phyloP scores from a whole-genome alignment of 2,113 vertebrate species.

The Grantiella picta region DNA sequence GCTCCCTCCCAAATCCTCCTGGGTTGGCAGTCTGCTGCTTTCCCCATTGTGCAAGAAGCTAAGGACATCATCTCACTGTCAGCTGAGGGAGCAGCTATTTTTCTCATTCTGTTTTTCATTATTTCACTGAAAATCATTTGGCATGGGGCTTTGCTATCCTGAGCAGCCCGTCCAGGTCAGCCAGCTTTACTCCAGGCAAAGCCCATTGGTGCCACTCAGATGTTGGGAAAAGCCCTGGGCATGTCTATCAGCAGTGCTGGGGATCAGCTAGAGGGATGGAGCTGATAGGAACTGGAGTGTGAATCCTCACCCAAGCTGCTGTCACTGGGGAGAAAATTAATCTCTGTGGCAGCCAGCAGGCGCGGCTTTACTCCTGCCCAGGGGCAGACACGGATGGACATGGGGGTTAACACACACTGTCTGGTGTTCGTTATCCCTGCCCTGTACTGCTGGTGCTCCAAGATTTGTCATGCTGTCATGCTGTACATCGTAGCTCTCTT shows the following conservation, averaged over 20 bases:
- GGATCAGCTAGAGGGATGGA: background rate
- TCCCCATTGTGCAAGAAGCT: background rate
- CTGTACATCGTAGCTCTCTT: no score
- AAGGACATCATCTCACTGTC: background rate
- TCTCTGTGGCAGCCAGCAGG: background rate
- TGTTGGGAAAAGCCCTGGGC: background rate
- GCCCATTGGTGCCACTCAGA: background rate
- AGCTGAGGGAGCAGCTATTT: background rate
- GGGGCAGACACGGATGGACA: background rate
- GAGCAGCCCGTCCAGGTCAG: background rate
- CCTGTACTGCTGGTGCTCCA: background rate
- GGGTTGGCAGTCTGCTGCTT: background rate
- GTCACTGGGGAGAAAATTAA: background rate
- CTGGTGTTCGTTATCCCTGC: background rate
- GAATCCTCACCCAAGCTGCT: background rate
- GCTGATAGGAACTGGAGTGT: background rate
- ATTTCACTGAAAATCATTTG: background rate
- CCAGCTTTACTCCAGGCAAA: background rate
- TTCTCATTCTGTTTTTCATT: background rate
- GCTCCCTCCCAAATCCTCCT: background rate
- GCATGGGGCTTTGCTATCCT: background rate
- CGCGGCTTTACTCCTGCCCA: background rate
- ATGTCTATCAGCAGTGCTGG: accelerated
- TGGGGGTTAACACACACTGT: accelerated
- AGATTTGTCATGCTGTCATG: background rate